Conservation (phyloP, 2,113 vertebrate species). For the Falco punctatus region DNA sequence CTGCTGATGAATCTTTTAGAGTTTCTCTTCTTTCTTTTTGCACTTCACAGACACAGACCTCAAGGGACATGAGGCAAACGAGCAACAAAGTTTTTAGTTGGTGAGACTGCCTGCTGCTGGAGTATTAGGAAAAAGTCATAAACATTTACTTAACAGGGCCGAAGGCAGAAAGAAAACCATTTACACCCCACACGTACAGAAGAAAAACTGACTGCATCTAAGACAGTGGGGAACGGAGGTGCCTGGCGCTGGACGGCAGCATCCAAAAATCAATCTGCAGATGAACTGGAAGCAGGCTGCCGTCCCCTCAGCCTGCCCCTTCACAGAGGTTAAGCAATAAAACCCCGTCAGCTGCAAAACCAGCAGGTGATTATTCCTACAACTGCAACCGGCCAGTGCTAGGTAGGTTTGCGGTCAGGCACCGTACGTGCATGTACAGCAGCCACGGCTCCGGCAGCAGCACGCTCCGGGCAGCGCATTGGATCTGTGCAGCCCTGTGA, state of each 20-base stretch:
- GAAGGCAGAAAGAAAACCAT: not conserved
- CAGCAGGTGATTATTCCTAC: not conserved
- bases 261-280: not conserved
- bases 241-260: not conserved
- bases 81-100: not conserved
- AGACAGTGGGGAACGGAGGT: not conserved
- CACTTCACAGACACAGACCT: not conserved
- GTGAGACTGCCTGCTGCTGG: not conserved
- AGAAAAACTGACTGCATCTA: not conserved
- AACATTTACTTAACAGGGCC: not conserved
- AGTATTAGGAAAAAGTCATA: not conserved
- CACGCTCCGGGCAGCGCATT: not conserved
- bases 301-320: not conserved
- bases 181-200: too few relatives aligned
- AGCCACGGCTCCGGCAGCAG: not conserved
- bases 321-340: not conserved
- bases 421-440: too few relatives aligned
- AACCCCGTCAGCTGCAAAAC: not conserved
- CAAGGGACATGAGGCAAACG: not conserved
- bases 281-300: not conserved
- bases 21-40: not conserved
- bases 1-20: not conserved
- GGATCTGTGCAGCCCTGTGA: too few relatives aligned
- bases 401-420: not conserved
- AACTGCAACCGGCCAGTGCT: not conserved